phyloP scores from a whole-genome alignment of 2,888 invertebrate genomes.

The Notodonta dromedarius region DNA sequence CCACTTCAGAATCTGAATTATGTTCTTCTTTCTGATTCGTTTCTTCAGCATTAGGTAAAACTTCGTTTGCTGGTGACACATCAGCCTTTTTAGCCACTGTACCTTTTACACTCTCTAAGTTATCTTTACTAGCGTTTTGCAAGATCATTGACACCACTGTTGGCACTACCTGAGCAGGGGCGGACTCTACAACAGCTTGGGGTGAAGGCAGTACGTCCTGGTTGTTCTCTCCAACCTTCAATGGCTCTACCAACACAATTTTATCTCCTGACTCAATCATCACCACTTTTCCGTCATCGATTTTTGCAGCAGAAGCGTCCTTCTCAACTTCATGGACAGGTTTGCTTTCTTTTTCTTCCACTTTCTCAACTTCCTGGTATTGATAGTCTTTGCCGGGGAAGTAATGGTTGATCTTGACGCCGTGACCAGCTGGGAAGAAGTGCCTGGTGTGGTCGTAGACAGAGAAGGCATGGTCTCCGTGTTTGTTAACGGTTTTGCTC shows the following conservation, averaged over 20 bases:
- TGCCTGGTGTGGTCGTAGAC: slow-evolving; percentile 64
- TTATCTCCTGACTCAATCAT: slow-evolving; percentile 41
- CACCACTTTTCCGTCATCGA: slow-evolving; percentile 34
- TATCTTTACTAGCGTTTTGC: slow-evolving; percentile 20
- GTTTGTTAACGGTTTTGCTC: slow-evolving; percentile 74
- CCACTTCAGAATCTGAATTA: slow-evolving; percentile 64
- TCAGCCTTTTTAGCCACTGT: slow-evolving; percentile 34
- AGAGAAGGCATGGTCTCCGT: slow-evolving; percentile 70
- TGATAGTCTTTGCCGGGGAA: slow-evolving; percentile 64
- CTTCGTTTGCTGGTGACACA: slow-evolving; percentile 20
- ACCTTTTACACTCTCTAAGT: slow-evolving; percentile 25
- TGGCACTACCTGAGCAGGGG: slow-evolving; percentile 45
- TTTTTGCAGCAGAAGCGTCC: slow-evolving; percentile 20
- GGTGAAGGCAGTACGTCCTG: slow-evolving; percentile 23
- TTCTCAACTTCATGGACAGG: slow-evolving; percentile 51
- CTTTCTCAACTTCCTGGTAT: slow-evolving; percentile 31
- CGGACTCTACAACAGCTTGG: slow-evolving; percentile 39
- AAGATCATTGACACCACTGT: slow-evolving; percentile 45
- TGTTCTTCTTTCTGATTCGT: slow-evolving; percentile 42
- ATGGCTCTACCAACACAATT: slow-evolving; percentile 40
- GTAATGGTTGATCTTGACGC: slow-evolving; percentile 71
- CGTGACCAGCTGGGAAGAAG: slow-evolving; percentile 64
- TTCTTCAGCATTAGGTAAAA: slow-evolving; percentile 25
- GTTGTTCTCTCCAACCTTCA: slow-evolving; percentile 25
- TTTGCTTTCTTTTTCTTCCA: slow-evolving; percentile 39